phyloP scores from a whole-genome alignment of 2,888 invertebrate species.

The Amblyjoppa fuscipennis region DNA sequence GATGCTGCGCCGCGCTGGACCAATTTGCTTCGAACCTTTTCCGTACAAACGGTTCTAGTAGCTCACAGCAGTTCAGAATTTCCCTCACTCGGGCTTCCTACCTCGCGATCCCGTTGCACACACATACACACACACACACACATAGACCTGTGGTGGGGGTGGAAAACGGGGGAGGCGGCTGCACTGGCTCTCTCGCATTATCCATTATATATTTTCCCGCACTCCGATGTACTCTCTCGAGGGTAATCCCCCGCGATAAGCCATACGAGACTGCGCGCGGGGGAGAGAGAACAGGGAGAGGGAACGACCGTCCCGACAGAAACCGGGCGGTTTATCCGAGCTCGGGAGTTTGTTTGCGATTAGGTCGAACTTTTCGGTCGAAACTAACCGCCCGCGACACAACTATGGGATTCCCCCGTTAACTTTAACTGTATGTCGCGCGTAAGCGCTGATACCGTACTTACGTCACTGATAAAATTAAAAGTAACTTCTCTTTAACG shows the following conservation, averaged over 20 bases:
- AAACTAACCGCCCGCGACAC: constrained; percentile 51
- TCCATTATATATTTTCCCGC: constrained; percentile 57
- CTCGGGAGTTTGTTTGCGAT: constrained; percentile 62
- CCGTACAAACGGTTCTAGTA: constrained; percentile 27
- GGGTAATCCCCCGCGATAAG: constrained; percentile 71
- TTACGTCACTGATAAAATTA: neutral
- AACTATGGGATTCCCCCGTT: constrained; percentile 48
- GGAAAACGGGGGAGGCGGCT: constrained; percentile 29
- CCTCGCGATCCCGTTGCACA: constrained; percentile 41
- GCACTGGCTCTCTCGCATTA: constrained; percentile 46
- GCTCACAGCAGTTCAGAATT: constrained; percentile 13
- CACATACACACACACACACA: neutral
- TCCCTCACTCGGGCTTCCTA: constrained; percentile 5
- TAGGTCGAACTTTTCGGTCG: constrained; percentile 62
- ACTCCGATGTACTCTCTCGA: constrained; percentile 65
- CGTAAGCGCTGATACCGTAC: neutral
- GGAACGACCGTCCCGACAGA: constrained; percentile 41
- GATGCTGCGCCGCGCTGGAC: constrained; percentile 39
- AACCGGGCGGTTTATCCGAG: constrained; percentile 46
- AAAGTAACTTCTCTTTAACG: no score
- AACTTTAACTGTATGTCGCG: constrained; percentile 52
- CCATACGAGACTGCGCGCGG: constrained; percentile 57
- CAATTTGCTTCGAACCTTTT: constrained; percentile 57
- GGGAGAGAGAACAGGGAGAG: neutral
- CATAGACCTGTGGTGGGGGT: neutral